Evolutionary conservation across 2,797 vertebrate species (phyloP).

Genomic region (Pseudopleuronectes americanus): DNA sequence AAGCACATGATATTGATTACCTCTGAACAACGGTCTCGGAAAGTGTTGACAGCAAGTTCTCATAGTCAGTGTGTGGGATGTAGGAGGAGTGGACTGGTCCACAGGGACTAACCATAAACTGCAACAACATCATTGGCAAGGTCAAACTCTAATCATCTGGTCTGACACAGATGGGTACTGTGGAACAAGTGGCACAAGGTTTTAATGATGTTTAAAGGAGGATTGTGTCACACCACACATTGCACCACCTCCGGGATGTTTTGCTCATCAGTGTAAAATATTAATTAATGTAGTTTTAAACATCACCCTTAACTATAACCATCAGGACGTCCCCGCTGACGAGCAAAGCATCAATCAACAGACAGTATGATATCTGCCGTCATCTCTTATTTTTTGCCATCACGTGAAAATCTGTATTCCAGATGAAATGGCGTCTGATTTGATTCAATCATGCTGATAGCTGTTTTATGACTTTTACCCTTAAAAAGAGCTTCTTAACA

Average conservation of each 20-base stretch:
- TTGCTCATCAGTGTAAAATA: background rate
- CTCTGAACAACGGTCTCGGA: no score
- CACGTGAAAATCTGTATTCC: constrained; percentile 1
- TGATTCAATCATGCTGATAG: constrained; percentile 11
- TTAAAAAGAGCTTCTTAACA: background rate
- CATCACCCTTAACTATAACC: background rate
- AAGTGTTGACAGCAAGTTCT: no score
- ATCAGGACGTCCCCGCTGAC: background rate
- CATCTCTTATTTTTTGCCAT: constrained; percentile 1
- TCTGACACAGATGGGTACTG: no score
- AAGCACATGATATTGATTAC: no score
- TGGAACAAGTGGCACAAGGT: no score
- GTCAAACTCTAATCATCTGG: no score
- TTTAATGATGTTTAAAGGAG: no score
- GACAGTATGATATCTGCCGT: constrained; percentile 6
- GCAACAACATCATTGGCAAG: no score
- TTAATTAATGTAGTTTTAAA: background rate
- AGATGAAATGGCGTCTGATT: constrained; percentile 14
- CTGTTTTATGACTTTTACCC: background rate
- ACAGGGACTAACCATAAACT: no score
- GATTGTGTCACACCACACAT: no score
- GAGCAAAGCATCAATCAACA: constrained; percentile 7
- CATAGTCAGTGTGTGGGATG: no score
- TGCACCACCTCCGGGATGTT: background rate
- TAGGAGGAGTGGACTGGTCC: no score